phyloP scores from a whole-genome alignment of 1,140 invertebrate species.

The Aphidius gifuensis region DNA sequence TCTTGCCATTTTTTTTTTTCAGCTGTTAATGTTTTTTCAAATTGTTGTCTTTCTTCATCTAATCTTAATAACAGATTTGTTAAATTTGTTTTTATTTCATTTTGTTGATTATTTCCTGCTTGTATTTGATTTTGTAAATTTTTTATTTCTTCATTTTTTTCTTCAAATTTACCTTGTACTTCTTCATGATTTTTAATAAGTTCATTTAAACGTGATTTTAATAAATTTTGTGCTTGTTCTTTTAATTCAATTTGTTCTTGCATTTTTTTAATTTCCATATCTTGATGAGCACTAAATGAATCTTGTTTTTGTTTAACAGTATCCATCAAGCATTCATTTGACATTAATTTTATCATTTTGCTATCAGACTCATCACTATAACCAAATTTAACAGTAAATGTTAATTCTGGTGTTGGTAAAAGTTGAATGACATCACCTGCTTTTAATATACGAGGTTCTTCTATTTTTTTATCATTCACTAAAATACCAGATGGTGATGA shows the following conservation, averaged over 20 bases:
- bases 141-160: slow-evolving; percentile 44
- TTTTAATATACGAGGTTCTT: slow-evolving; percentile 37
- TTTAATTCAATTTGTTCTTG: slow-evolving; percentile 48
- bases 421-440: slow-evolving; percentile 50
- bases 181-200: slow-evolving; percentile 45
- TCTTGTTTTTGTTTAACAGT: slow-evolving; percentile 50
- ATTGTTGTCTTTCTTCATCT: slow-evolving; percentile 44
- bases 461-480: slow-evolving; percentile 40
- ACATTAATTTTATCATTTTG: slow-evolving; percentile 43
- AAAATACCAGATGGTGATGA: slow-evolving; percentile 54
- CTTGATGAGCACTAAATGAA: slow-evolving; percentile 54
- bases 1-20: slow-evolving; percentile 8
- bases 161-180: slow-evolving; percentile 44
- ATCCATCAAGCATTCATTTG: slow-evolving; percentile 38
- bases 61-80: slow-evolving; percentile 51
- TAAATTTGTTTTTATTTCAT: slow-evolving; percentile 52
- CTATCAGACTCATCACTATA: slow-evolving; percentile 26
- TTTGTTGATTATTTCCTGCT: slow-evolving; percentile 49
- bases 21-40: neutral
- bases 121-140: slow-evolving; percentile 51
- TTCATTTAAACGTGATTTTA: slow-evolving; percentile 51
- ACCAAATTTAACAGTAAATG: slow-evolving; percentile 46
- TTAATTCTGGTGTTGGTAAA: slow-evolving; percentile 50
- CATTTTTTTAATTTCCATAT: slow-evolving; percentile 48
- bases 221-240: slow-evolving; percentile 52